Conservation (phyloP, 2,888 invertebrate genomes). For the Catocala sponsa region DNA sequence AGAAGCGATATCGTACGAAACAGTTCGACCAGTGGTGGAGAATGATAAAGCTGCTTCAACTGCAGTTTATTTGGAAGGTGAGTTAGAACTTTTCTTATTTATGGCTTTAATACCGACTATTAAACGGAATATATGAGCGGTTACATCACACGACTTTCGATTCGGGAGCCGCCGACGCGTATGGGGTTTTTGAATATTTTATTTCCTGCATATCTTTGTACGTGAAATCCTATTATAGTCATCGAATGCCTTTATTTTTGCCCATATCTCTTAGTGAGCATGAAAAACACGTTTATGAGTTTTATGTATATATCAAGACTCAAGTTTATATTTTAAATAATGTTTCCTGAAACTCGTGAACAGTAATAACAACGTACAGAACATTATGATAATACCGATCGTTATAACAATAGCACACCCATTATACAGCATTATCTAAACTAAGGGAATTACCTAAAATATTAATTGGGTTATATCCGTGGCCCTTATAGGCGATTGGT, state of each 20-base stretch:
- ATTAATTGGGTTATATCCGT: slow-evolving; percentile 17
- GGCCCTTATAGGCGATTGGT: slow-evolving; percentile 13
- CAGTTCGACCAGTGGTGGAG: slow-evolving; percentile 91
- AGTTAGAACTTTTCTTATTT: slow-evolving; percentile 76
- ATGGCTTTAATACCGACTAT: slow-evolving; percentile 51
- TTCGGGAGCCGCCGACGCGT: slow-evolving; percentile 33
- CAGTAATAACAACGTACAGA: neutral
- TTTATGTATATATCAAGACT: neutral
- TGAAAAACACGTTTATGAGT: slow-evolving; percentile 10
- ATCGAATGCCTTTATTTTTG: slow-evolving; percentile 22
- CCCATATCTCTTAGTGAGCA: slow-evolving; percentile 27
- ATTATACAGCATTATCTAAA: slow-evolving; percentile 15
- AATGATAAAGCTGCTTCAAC: slow-evolving; percentile 92
- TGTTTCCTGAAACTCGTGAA: too few relatives aligned
- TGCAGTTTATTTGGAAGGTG: slow-evolving; percentile 93
- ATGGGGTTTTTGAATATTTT: slow-evolving; percentile 45
- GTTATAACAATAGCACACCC: slow-evolving; percentile 10
- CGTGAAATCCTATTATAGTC: slow-evolving; percentile 28
- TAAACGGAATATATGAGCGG: slow-evolving; percentile 47
- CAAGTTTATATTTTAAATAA: too few relatives aligned
- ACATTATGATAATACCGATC: slow-evolving; percentile 1
- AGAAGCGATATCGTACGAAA: slow-evolving; percentile 92
- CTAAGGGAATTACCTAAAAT: slow-evolving; percentile 22
- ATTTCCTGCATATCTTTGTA: slow-evolving; percentile 32
- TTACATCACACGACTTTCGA: slow-evolving; percentile 41